Conservation (phyloP, 2,888 invertebrate species). For the Lycophotia porphyrea region DNA sequence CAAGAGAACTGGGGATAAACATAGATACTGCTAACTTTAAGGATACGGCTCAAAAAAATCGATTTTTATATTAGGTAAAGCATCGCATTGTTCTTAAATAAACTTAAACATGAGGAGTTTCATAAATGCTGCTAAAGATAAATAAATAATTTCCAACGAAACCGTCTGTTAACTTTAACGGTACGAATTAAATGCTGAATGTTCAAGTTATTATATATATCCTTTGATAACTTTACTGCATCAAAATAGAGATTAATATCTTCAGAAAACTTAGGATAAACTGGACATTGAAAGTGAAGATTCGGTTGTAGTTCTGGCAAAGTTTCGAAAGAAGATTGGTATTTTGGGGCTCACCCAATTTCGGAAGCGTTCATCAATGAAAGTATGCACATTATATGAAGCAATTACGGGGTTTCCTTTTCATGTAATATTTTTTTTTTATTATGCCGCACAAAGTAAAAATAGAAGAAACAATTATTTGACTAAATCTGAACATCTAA, state of each 20-base stretch:
- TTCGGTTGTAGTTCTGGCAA: background rate
- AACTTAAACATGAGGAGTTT: background rate
- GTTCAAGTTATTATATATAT: background rate
- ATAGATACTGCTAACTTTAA: background rate
- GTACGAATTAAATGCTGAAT: background rate
- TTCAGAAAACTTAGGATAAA: slow-evolving; percentile 1
- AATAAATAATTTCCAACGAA: background rate
- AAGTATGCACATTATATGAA: too few species aligned
- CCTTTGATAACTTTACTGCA: background rate
- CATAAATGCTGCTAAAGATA: background rate
- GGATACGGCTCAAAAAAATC: background rate
- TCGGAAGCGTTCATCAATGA: too few species aligned
- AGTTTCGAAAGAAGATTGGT: too few species aligned
- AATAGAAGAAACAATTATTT: too few species aligned
- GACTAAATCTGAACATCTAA: too few species aligned
- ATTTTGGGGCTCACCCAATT: too few species aligned
- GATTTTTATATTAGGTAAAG: background rate
- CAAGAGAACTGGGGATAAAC: background rate
- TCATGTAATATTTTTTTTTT: too few species aligned
- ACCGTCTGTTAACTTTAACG: background rate
- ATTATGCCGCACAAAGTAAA: too few species aligned
- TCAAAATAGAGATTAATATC: background rate
- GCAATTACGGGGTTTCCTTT: too few species aligned
- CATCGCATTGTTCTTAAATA: background rate
- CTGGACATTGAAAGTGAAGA: background rate